Evolutionary conservation across 2,797 vertebrate species (phyloP).

Genomic region (Ctenochaetus hawaiiensis): DNA sequence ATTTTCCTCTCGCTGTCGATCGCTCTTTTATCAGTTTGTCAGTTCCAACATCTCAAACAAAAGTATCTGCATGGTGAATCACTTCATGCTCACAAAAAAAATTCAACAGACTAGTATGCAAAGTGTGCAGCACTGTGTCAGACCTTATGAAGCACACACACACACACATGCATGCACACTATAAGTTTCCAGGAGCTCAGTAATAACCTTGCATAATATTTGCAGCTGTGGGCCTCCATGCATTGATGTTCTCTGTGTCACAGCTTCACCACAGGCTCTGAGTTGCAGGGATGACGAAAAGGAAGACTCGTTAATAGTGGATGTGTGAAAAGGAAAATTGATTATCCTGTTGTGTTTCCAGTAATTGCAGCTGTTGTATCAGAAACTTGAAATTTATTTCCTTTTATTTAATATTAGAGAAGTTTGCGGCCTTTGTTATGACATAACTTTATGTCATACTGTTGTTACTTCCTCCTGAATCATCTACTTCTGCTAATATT

Average conservation of each 20-base stretch:
- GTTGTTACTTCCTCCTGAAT: neutral
- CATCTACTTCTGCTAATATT: neutral
- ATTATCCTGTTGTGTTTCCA: conserved; percentile 43
- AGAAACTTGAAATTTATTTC: conserved; percentile 46
- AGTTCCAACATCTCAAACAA: neutral
- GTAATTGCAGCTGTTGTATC: conserved; percentile 1
- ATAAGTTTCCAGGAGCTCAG: neutral
- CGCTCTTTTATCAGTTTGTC: neutral
- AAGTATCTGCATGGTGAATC: neutral
- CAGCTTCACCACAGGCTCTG: conserved; percentile 23
- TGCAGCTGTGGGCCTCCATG: conserved; percentile 25
- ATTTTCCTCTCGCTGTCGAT: too few relatives aligned
- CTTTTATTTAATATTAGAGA: conserved; percentile 24
- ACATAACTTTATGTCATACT: conserved; percentile 6
- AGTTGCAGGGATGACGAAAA: conserved; percentile 47
- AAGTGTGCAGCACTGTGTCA: neutral
- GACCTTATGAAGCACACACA: neutral
- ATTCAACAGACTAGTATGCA: neutral
- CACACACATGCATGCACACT: neutral
- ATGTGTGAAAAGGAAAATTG: conserved; percentile 64
- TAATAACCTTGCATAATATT: conserved; percentile 2
- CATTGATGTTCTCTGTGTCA: conserved; percentile 28
- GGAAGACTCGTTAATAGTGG: conserved; percentile 29
- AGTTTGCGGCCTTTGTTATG: neutral
- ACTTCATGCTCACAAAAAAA: neutral